Evolutionary conservation across 2,797 vertebrate genomes (phyloP), one percentile per base, ranked within the genome.

Genomic region (Apogon talboti): DNA sequence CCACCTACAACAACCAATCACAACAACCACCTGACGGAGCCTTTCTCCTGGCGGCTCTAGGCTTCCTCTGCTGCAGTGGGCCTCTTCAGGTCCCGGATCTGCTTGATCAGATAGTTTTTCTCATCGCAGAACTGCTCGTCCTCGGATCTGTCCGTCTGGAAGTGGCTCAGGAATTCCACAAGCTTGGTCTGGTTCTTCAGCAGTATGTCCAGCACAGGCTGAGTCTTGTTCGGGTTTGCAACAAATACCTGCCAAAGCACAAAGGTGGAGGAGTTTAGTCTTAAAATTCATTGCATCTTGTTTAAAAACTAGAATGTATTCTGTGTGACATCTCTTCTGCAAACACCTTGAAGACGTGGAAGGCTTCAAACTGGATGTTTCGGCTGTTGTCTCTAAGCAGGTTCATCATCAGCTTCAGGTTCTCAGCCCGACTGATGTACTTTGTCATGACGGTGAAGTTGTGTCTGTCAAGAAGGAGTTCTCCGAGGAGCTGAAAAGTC

Each of bases 331-430:
- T 30, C 42, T 38, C 33, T 10, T 35, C 15, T 12, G 9, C 13
- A 53, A 77, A 15, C 45, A 94, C 94, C 94, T 95, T 95, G 81
- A 95, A 95, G 69, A 95, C 94, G 28, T 95, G 94, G 83, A 95
- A 95, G 0, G 94, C 94, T 84, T 95, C 94, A 66, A 95, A 95
- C 83, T 95, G 94, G 87, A 95, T 95, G 83, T 95, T 95, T 63
- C 94, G 91, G 86, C 94, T 95, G 87, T 95, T 94, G 84, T 95
- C 94, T 79, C 92, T 88, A 2, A 95, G 83, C 86, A 95, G 18
- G 90, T 95, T 95, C 94, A 95, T 95, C 94, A 95, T 95, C 72
- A 95, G 91, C 83, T 95, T 95, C 74, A 95, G 70, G 86, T 95
- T 95, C 74, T 95, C 94, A 1, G 92, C 89, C 42, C 92, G 90